Base-by-base conservation (phyloP, 1,140 invertebrate species). In the Caerostris extrusa region DNA sequence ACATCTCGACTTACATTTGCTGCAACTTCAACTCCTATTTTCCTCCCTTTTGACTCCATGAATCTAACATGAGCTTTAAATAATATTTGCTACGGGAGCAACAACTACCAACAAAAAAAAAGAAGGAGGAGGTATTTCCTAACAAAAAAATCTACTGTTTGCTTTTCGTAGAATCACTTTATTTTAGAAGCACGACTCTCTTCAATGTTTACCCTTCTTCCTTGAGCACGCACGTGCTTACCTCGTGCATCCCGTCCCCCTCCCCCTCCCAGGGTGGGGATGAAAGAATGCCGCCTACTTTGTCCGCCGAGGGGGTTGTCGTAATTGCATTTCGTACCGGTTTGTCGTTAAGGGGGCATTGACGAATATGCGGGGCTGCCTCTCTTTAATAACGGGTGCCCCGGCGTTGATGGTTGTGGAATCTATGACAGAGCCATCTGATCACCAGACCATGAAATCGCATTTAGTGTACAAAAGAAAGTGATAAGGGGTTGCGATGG, bases 151-250 rank as follows among this genome's bases (percentile, higher is more conserved):
- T 71, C 7, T 8, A 8, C 69, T 71, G 69, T 71, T 71, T 71
- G 69, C 69, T 71, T 71, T 71, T 71, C 69, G 7, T n/a, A 34
- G 69, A 71, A 71, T 8, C 69, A 34, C 69, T 71, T 71, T 71
- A 71, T 71, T 71, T 71, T 71, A 71, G 69, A 19, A 71, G 69
- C 69, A 71, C 19, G 50, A 71, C 69, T n/a, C 69, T n/a, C 69
- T 71, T 71, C 69, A 71, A 71, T 71, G 50, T 71, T 71, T 71
- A 34, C 34, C 50, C 69, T n/a, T 50, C 69, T 71, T 71, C 50
- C 69, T 34, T 34, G 34, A 34, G 50, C 69, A 71, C 69, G 10
- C 69, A 71, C 69, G 34, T 50, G 69, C 19, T 50, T 7, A 34
- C 34, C 34, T 34, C 34, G 34, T 34, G 34, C 7, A 0, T 34